Evolutionary conservation across 2,888 invertebrate genomes (phyloP), one percentile per base, ranked within the genome.

Genomic region (Heliconius ismenius): DNA sequence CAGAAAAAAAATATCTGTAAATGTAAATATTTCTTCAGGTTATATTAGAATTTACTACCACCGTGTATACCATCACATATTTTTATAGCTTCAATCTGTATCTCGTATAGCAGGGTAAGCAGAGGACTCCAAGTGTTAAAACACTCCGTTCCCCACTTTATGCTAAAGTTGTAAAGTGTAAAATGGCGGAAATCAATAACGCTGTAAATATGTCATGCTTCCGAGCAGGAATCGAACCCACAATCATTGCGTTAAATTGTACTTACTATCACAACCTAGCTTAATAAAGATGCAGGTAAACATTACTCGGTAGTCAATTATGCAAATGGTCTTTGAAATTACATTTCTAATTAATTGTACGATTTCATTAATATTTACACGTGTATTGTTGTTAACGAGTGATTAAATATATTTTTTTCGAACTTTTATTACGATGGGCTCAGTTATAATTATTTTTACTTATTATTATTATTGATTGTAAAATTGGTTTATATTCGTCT

Each of bases 251-350:
- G n/a, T 58, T 2, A 64, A 64, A 28, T 63, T 26, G 63, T 18
- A 63, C 63, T 18, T 28, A 26, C 26, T 28, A 63, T 18, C 28
- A 28, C 15, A 63, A 15, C 18, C 11, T 64, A 60, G 24, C 21
- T 65, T 11, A 36, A 4, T n/a, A 65, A 65, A n/a, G 32, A 24
- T 2, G 13, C n/a, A 65, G 21, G 11, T 18, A 43, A 7, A 67
- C 54, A 32, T 69, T 54, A 32, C 11, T n/a, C 54, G n/a, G 54
- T 32, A n/a, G n/a, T 28, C 21, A 70, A 58, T 70, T 70, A 70
- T 58, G 58, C 58, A 70, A 70, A 58, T 70, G 70, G 32, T 70
- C 58, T 58, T 58, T 58, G 36, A 70, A 70, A 70, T 70, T 58
- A 36, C 58, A 70, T 70, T 70, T 70, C 58, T 36, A 70, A 58